Evolutionary conservation across 1,140 invertebrate species (phyloP), one percentile per base, ranked within the genome.

Genomic region (Drosophila micromelanica): DNA sequence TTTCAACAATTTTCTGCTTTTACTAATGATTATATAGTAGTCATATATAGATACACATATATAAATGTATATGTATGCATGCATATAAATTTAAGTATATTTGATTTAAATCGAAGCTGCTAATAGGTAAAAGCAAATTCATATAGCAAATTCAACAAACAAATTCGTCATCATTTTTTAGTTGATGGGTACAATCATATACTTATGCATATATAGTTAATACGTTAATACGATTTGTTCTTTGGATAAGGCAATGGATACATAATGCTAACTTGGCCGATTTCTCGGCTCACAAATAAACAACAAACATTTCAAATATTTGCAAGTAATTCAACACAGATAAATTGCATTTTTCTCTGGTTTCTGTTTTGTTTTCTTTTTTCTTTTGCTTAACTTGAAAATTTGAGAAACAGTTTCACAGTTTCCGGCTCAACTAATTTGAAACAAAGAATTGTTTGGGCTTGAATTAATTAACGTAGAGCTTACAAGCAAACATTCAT

Each of bases 31-130:
- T 87, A 87, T 82, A 87, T 87, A 89, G 84, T 82, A 52, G 78
- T 65, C 32, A 73, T 57, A 76, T 55, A 17, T 42, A 37, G 38
- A 46, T 68, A 57, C 62, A 73, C 65, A 55, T 63, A 55, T 30
- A 48, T 51, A 71, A 56, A 23, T 20, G 46, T 63, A 48, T 55
- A 37, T 55, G 46, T 75, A 15, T 77, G 51, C 51, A 68, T 54
- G 70, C 61, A 71, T 64, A 65, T 73, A 56, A 76, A 64, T 48
- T 64, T 73, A 70, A 46, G 84, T 86, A 86, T 82, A 86, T 89
- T 86, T 89, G 82, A 89, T 86, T 86, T 89, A 87, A 87, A 79
- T 87, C 73, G 71, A 90, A 90, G 85, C 85, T 89, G 85, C 85
- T 89, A 89, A 89, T 84, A 80, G 72, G 67, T 75, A 73, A 80